Evolutionary conservation across 2,797 vertebrate genomes (phyloP).

Genomic region (Melopsittacus undulatus): DNA sequence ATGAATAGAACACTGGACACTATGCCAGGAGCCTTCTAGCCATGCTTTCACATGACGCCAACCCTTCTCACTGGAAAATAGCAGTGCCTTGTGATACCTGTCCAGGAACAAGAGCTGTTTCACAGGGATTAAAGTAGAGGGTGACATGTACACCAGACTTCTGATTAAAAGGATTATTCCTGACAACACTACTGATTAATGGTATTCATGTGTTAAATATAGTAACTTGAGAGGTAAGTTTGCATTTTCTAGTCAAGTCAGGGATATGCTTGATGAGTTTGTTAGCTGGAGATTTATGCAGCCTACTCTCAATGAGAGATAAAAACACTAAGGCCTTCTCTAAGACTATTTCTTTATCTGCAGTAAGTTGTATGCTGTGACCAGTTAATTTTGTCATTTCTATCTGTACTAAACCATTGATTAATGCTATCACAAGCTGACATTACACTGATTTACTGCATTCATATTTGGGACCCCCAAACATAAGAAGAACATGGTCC

Average conservation of each 20-base stretch:
- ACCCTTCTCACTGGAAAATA: not conserved
- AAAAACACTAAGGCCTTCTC: not conserved
- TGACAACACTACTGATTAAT: not conserved
- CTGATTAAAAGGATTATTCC: not conserved
- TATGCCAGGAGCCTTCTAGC: not conserved
- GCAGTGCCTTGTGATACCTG: not conserved
- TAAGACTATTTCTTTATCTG: slow-evolving; percentile 8
- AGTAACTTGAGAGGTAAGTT: not conserved
- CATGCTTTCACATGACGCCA: not conserved
- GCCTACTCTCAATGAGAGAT: not conserved
- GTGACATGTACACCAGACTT: not conserved
- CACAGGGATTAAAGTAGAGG: not conserved
- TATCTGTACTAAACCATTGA: not conserved
- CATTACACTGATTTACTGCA: not conserved
- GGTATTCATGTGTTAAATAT: not conserved
- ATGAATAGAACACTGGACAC: not conserved
- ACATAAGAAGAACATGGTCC: not conserved
- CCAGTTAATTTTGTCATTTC: slow-evolving; percentile 28
- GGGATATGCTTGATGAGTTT: not conserved
- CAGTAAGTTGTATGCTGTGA: not conserved
- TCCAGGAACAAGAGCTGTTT: not conserved
- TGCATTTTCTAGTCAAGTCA: slow-evolving; percentile 2
- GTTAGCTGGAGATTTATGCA: not conserved
- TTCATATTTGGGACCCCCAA: not conserved
- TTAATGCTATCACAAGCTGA: not conserved